phyloP scores from a whole-genome alignment of 2,113 vertebrate species.

The Bufo bufo region DNA sequence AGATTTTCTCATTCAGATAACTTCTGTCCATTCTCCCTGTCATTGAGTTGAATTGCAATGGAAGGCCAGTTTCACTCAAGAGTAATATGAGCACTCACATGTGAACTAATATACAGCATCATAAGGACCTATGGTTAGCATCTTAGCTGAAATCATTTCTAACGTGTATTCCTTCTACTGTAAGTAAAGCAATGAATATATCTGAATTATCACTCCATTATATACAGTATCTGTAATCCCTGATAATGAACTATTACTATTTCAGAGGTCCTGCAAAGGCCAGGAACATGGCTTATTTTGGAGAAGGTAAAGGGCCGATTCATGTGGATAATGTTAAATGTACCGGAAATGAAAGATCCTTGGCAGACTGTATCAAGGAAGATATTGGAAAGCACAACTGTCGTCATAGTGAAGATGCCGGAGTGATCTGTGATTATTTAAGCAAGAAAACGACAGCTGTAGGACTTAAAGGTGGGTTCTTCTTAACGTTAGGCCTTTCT shows the following conservation, averaged over 20 bases:
- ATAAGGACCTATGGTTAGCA: neutral
- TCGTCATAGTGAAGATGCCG: slow-evolving; percentile 93
- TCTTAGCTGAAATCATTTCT: neutral
- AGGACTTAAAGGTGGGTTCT: slow-evolving; percentile 78
- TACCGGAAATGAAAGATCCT: slow-evolving; percentile 80
- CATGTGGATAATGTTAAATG: slow-evolving; percentile 92
- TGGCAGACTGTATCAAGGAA: slow-evolving; percentile 91
- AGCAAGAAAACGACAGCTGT: slow-evolving; percentile 67
- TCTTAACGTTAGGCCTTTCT: neutral
- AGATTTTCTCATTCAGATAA: too few relatives aligned
- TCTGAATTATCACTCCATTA: neutral
- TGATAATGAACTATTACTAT: slow-evolving; percentile 37
- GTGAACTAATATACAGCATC: too few relatives aligned
- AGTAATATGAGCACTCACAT: too few relatives aligned
- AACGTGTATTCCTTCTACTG: neutral
- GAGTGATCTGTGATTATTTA: slow-evolving; percentile 90
- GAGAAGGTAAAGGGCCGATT: slow-evolving; percentile 91
- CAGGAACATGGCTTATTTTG: slow-evolving; percentile 94
- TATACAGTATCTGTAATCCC: neutral
- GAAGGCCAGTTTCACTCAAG: too few relatives aligned
- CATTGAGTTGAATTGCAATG: too few relatives aligned
- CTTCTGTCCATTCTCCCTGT: too few relatives aligned
- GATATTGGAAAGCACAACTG: slow-evolving; percentile 90
- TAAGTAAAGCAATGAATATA: neutral
- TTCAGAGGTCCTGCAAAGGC: slow-evolving; percentile 86